These are phyloP conservation scores for Xyrichtys novacula DNA, from an alignment of 2,797 vertebrate genomes.

Conservation along the genomic window DNA sequence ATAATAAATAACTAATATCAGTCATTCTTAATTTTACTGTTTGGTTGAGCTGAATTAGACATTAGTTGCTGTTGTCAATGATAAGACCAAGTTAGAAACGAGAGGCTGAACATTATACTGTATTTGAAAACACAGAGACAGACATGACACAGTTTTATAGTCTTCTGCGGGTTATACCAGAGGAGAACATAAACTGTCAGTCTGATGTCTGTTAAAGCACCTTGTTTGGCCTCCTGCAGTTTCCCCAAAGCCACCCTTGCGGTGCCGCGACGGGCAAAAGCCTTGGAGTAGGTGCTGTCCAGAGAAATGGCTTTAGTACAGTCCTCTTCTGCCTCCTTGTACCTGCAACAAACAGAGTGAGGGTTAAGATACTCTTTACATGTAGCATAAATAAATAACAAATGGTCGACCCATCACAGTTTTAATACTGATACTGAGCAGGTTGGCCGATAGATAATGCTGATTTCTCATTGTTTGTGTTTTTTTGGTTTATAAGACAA, in stretches of 20 bases:
- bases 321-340: slow-evolving; percentile 92
- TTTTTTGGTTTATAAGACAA: too few relatives aligned
- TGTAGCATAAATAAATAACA: not conserved
- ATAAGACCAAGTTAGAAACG: too few relatives aligned
- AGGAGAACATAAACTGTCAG: too few relatives aligned
- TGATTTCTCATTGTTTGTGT: too few relatives aligned
- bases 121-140: too few relatives aligned
- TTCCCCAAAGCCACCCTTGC: slow-evolving; percentile 90
- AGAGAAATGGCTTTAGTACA: slow-evolving; percentile 90
- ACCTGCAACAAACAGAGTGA: slow-evolving; percentile 77
- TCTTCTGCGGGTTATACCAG: too few relatives aligned
- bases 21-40: not conserved
- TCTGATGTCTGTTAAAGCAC: slow-evolving; percentile 68
- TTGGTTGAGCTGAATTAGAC: too few relatives aligned
- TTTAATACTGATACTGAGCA: too few relatives aligned
- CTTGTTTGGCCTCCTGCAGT: slow-evolving; percentile 89
- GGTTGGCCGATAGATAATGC: too few relatives aligned
- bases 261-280: slow-evolving; percentile 93
- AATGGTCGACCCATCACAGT: not conserved
- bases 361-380: not conserved
- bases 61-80: too few relatives aligned
- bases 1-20: not conserved
- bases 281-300: slow-evolving; percentile 93
- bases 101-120: too few relatives aligned
- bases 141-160: too few relatives aligned